Percentiles rank a stretch among this genome's conserved stretches.
These are phyloP conservation scores for Limnephilus marmoratus DNA, from an alignment of 2,888 invertebrate genomes.

Conservation along the genomic window DNA sequence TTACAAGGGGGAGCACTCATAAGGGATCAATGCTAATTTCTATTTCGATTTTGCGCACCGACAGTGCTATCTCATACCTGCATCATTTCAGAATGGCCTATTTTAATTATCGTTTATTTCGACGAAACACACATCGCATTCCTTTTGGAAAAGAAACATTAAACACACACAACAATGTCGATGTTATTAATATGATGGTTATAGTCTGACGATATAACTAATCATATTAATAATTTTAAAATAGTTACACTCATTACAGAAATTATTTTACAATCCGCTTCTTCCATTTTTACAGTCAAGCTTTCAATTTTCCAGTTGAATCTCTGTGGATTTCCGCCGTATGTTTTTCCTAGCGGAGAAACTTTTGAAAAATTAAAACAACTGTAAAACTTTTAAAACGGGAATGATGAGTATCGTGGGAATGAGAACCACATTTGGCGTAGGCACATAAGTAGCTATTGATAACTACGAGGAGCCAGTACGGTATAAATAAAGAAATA, in stretches of 20 bases:
- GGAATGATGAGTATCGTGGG: background rate
- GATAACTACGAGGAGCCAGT: background rate
- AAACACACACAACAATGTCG: background rate
- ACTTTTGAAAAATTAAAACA: background rate
- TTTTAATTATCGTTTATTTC: background rate
- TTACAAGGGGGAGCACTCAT: background rate
- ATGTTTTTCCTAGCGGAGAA: background rate
- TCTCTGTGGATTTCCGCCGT: background rate
- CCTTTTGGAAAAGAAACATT: background rate
- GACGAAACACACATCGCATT: background rate
- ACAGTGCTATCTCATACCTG: background rate
- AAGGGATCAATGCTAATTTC: conserved; percentile 8
- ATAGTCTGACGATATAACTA: background rate
- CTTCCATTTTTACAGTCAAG: background rate
- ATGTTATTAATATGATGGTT: background rate
- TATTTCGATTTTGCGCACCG: background rate
- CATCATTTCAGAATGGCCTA: background rate
- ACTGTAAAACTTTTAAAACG: background rate
- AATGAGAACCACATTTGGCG: background rate
- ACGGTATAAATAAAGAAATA: background rate
- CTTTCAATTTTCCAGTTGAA: background rate
- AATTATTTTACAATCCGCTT: background rate
- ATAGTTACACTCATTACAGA: background rate
- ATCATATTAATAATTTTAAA: background rate
- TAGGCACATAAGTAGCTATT: background rate